A percentile compares a stretch with the other conserved stretches of the same genome.
Conservation (phyloP, 2,888 invertebrate genomes). For the Branchellion lobata region DNA sequence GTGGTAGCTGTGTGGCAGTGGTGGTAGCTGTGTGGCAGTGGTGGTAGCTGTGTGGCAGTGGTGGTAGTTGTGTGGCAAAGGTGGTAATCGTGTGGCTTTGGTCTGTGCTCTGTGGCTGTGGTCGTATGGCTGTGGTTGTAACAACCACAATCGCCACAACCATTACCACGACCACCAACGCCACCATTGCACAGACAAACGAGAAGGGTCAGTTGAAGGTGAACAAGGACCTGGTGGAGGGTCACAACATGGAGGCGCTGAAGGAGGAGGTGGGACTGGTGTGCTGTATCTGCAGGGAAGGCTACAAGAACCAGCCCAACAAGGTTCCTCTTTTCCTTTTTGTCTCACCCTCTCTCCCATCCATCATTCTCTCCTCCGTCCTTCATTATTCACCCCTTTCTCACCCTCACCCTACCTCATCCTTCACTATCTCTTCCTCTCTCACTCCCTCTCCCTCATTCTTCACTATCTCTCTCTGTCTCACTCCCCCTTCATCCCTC, state of each 20-base stretch:
- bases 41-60: constrained; percentile 54
- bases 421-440: background rate
- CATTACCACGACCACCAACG: background rate
- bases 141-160: too few relatives aligned
- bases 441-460: background rate
- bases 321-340: constrained; percentile 60
- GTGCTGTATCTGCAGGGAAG: constrained; percentile 96
- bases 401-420: background rate
- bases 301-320: constrained; percentile 77
- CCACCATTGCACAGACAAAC: constrained; percentile 74
- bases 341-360: background rate
- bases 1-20: background rate
- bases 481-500: too few relatives aligned
- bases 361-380: too few relatives aligned
- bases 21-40: background rate
- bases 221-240: constrained; percentile 74
- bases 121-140: background rate
- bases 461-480: too few relatives aligned
- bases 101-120: background rate
- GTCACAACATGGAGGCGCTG: constrained; percentile 81
- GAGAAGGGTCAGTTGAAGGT: constrained; percentile 95
- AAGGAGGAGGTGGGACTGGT: constrained; percentile 92
- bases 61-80: background rate
- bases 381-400: background rate
- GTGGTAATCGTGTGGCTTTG: background rate